Base-by-base conservation (phyloP, 1,140 invertebrate genomes). In the Trichoplusia ni region DNA sequence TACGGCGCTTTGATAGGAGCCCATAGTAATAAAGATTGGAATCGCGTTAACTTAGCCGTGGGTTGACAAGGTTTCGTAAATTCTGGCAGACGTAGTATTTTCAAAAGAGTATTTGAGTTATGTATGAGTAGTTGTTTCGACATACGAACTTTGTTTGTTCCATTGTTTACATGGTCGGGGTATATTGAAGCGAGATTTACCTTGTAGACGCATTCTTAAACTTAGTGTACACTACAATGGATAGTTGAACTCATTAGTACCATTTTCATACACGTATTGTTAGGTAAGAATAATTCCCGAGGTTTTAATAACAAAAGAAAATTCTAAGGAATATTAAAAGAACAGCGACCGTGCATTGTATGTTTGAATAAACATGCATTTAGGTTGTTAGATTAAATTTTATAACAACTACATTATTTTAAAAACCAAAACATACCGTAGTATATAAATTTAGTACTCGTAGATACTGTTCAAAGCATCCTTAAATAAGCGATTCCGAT, bases 1-100 rank as follows among this genome's bases (percentile, higher is more conserved):
- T 81, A 75, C 70, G 77, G 75, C 64, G 38, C 70, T 64, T 60
- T 62, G 64, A 56, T 71, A 73, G 54, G 65, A 63, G 14, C 33
- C 9, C 21, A 64, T 40, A 66, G 38, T 61, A 60, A 69, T 61
- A 61, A 54, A 47, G 42, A 9, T 53, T 14, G 13, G 42, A 35
- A 42, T 42, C 14, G 60, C 25, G 35, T 31, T 37, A 33, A 53
- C 5, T 31, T 51, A n/a, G n/a, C 51, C 54, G 67, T 69, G 49
- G 68, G 63, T 51, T 49, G 56, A 37, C 49, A 11, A 51, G 35
- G 42, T 68, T 58, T 58, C 49, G 49, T 53, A 53, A 53, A 53
- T 27, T 6, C 8, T 29, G 38, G 38, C 67, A 21, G 47, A 42
- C 35, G 31, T 64, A 58, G 54, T 29, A 33, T 37, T 60, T 58